Conservation (phyloP, 2,797 vertebrate genomes). For the Spondyliosoma cantharus region DNA sequence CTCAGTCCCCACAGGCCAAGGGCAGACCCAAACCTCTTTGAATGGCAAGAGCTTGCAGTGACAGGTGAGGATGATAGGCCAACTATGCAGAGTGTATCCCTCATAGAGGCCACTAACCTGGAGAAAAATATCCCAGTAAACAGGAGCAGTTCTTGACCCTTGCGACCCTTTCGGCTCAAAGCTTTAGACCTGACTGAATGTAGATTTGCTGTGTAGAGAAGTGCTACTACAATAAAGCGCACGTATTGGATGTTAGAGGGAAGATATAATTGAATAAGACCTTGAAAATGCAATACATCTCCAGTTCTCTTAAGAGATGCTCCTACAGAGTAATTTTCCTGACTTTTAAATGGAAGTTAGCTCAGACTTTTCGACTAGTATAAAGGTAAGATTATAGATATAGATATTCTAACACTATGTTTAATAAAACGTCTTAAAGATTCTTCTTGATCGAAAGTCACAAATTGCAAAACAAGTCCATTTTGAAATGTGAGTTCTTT, state of each 20-base stretch:
- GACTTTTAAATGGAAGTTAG: no score
- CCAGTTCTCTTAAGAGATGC: background rate
- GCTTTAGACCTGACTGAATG: conserved; percentile 46
- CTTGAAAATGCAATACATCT: conserved; percentile 9
- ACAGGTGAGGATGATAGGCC: conserved; percentile 40
- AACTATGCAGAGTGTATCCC: conserved; percentile 25
- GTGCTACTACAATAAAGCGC: background rate
- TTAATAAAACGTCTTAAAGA: no score
- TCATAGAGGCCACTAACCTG: conserved; percentile 41
- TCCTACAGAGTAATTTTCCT: no score
- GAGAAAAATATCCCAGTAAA: conserved; percentile 44
- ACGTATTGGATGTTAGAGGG: conserved; percentile 2
- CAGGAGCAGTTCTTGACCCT: conserved; percentile 55
- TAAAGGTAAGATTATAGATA: no score
- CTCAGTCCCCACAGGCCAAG: conserved; percentile 48
- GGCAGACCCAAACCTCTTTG: conserved; percentile 43
- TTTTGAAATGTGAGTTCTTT: no score
- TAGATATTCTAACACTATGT: no score
- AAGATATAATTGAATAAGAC: conserved; percentile 6
- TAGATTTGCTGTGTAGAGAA: conserved; percentile 9
- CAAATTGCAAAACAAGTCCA: no score
- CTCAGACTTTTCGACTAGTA: no score
- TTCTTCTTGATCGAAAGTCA: no score
- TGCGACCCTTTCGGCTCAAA: conserved; percentile 32
- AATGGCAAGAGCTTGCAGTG: conserved; percentile 48